Evolutionary conservation across 2,888 invertebrate species (phyloP).

Genomic region (Drosophila mimetica): DNA sequence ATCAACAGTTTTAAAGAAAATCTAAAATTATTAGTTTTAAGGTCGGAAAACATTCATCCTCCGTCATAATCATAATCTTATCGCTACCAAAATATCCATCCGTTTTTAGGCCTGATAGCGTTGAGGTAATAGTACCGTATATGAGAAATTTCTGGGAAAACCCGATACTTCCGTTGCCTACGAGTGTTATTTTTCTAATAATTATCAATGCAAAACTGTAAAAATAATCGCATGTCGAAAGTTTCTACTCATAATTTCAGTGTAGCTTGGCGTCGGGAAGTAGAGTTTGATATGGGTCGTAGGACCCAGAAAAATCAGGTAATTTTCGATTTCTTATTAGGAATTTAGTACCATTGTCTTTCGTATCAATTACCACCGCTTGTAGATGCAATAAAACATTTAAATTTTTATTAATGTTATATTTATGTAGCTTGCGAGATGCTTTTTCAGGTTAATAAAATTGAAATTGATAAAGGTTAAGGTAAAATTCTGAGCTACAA

Average conservation of each 20-base stretch:
- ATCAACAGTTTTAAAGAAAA: background rate
- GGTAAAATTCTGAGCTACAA: background rate
- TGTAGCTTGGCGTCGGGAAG: background rate
- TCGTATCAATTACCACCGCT: too few species aligned
- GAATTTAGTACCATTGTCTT: too few species aligned
- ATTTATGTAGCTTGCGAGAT: too few species aligned
- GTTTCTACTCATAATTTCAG: background rate
- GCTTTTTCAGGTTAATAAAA: too few species aligned
- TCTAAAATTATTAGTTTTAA: background rate
- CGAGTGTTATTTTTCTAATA: background rate
- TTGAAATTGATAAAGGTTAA: too few species aligned
- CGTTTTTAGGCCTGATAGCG: constrained; percentile 9
- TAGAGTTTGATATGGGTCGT: too few species aligned
- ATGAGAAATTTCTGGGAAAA: constrained; percentile 2
- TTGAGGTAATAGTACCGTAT: background rate
- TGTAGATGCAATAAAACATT: too few species aligned
- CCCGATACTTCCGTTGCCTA: background rate
- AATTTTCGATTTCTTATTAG: too few species aligned
- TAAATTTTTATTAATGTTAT: too few species aligned
- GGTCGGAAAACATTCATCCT: background rate
- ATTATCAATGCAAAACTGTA: constrained; percentile 1
- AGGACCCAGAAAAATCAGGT: too few species aligned
- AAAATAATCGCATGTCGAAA: background rate
- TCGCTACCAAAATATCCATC: constrained; percentile 21
- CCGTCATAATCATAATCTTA: constrained; percentile 10